Evolutionary conservation across 2,797 vertebrate species (phyloP), one percentile per base, ranked within the genome.

Genomic region (Pachyuromys duprasi): DNA sequence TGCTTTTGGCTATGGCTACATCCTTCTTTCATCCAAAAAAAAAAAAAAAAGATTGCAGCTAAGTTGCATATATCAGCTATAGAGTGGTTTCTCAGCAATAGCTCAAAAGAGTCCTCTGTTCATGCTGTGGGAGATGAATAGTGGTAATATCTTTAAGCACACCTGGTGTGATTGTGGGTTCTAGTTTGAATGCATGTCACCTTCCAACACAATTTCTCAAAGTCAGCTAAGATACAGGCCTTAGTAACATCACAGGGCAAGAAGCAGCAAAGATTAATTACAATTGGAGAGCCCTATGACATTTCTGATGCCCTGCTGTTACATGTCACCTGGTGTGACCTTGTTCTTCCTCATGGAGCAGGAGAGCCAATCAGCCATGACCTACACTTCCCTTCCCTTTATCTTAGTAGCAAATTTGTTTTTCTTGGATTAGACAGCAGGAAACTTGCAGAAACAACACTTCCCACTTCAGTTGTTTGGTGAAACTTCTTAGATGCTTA

Each of bases 391-490:
- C 84, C 22, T 93, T 72, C 6, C 36, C 60, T 96, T 96, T 95
- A 91, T 97, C 96, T 96, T 82, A 33, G 82, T 94, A 91, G 74
- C 87, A 97, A 95, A 88, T 93, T 91, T 57, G 45, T 69, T 86
- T 86, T 92, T 89, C 62, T 70, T 89, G n/a, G 17, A 93, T 92
- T 75, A 95, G n/a, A 79, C 63, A 94, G 62, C 69, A 53, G 86
- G n/a, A 67, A 95, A 90, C 89, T 45, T 90, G 55, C 60, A 62
- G 90, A 95, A 89, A 84, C 89, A 84, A 18, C 28, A 17, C 79
- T 86, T 49, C 45, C 45, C 24, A 80, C n/a, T 89, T 79, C 70
- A 39, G 95, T 96, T 93, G 60, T 95, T 94, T 91, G 49, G 42
- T 67, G 79, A 79, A 92, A 92, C 26, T 24, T 65, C 39, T 31